These are phyloP conservation scores for Trachurus trachurus DNA, from an alignment of 2,797 vertebrate genomes.

Conservation along the genomic window DNA sequence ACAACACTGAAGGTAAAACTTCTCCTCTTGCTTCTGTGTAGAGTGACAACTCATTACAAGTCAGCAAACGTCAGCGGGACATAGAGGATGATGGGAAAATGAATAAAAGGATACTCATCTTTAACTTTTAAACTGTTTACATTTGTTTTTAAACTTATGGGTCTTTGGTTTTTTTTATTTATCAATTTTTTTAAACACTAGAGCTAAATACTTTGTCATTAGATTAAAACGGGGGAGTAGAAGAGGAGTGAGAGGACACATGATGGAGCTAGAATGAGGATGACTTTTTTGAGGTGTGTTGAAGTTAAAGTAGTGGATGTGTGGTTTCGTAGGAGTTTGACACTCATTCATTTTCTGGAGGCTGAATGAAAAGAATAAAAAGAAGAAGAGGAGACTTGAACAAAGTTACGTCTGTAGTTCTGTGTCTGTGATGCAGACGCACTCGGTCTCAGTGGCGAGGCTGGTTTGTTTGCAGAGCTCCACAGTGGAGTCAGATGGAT, in stretches of 20 bases:
- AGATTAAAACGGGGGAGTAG: slow-evolving; percentile 6
- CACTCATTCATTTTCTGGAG: slow-evolving; percentile 68
- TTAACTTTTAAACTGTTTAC: slow-evolving; percentile 10
- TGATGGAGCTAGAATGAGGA: slow-evolving; percentile 21
- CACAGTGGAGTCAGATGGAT: slow-evolving; percentile 69
- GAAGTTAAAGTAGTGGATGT: slow-evolving; percentile 69
- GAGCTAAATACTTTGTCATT: background rate
- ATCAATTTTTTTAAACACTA: background rate
- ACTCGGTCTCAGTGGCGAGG: slow-evolving; percentile 35
- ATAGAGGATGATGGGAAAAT: background rate
- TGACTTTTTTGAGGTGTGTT: slow-evolving; percentile 20
- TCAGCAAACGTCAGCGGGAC: background rate
- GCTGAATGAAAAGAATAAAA: slow-evolving; percentile 25
- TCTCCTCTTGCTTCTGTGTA: background rate
- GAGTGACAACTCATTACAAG: slow-evolving; percentile 22
- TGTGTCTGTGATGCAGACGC: slow-evolving; percentile 10
- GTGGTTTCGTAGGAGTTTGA: slow-evolving; percentile 49
- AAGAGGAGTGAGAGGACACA: slow-evolving; percentile 12
- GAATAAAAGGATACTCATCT: slow-evolving; percentile 10
- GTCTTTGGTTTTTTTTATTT: background rate
- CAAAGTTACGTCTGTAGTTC: slow-evolving; percentile 34
- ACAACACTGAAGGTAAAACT: slow-evolving; percentile 75
- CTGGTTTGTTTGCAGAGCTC: slow-evolving; percentile 65
- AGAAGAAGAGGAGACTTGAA: slow-evolving; percentile 10
- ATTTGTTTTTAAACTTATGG: background rate